These are phyloP conservation scores for Ganaspis brasiliensis DNA, from an alignment of 2,888 invertebrate species.

Conservation along the genomic window DNA sequence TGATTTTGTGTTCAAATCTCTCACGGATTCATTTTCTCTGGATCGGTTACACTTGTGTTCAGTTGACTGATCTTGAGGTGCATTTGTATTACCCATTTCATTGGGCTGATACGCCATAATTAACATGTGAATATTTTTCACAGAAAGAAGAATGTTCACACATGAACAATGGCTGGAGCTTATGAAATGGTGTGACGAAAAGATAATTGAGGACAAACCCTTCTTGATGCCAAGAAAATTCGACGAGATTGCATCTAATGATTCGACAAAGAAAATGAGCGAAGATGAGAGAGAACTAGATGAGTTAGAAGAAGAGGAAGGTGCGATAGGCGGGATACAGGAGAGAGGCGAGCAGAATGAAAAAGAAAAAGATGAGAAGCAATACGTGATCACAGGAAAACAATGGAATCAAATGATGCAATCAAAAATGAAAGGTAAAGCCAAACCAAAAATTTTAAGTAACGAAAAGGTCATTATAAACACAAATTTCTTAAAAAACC, in stretches of 20 bases:
- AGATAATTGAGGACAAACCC: not conserved
- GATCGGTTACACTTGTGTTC: constrained; percentile 7
- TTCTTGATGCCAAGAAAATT: not conserved
- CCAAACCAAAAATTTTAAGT: not conserved
- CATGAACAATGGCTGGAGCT: not conserved
- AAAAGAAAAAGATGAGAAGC: not conserved
- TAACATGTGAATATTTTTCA: not conserved
- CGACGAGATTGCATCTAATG: not conserved
- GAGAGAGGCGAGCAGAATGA: not conserved
- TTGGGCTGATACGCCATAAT: too few relatives aligned
- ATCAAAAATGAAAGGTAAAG: not conserved
- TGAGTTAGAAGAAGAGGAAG: not conserved
- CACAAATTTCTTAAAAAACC: not conserved
- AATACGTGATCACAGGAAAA: not conserved
- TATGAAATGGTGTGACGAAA: not conserved
- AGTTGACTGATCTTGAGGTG: not conserved
- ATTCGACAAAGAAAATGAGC: not conserved
- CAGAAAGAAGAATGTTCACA: not conserved
- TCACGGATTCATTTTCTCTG: not conserved
- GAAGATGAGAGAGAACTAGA: not conserved
- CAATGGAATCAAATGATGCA: not conserved
- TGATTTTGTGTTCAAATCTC: not conserved
- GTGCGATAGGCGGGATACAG: not conserved
- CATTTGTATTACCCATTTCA: too few relatives aligned
- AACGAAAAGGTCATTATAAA: not conserved